phyloP scores from a whole-genome alignment of 2,888 invertebrate species.

The Druceiella hillmani region DNA sequence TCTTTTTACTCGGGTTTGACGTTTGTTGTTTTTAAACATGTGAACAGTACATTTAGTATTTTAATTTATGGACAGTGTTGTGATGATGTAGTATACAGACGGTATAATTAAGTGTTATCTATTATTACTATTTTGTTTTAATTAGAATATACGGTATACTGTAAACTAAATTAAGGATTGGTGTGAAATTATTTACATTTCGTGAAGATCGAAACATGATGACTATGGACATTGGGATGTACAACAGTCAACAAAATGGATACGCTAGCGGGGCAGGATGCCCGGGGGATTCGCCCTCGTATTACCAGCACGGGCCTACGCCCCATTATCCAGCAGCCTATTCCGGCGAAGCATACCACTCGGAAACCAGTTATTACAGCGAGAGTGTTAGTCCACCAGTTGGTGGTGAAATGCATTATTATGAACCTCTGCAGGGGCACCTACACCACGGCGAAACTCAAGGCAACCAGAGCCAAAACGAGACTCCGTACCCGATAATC shows the following conservation, averaged over 20 bases:
- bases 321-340: conserved; percentile 37
- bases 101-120: too few relatives aligned
- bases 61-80: too few relatives aligned
- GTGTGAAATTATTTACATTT: too few relatives aligned
- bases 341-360: conserved; percentile 37
- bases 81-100: too few relatives aligned
- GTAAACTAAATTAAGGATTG: too few relatives aligned
- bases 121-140: too few relatives aligned
- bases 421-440: conserved; percentile 43
- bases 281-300: conserved; percentile 36
- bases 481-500: conserved; percentile 61
- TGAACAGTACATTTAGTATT: too few relatives aligned
- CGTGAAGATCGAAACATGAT: too few relatives aligned
- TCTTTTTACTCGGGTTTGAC: too few relatives aligned
- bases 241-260: conserved; percentile 60
- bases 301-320: conserved; percentile 48
- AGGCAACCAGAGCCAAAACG: conserved; percentile 30
- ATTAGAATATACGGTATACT: too few relatives aligned
- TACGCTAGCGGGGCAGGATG: conserved; percentile 35
- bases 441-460: conserved; percentile 41
- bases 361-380: conserved; percentile 39
- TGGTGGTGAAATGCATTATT: conserved; percentile 42
- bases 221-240: conserved; percentile 81
- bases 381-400: conserved; percentile 33
- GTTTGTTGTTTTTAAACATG: too few relatives aligned